These are phyloP conservation scores for Bellardia pandia DNA, from an alignment of 2,888 invertebrate genomes.

Conservation along the genomic window DNA sequence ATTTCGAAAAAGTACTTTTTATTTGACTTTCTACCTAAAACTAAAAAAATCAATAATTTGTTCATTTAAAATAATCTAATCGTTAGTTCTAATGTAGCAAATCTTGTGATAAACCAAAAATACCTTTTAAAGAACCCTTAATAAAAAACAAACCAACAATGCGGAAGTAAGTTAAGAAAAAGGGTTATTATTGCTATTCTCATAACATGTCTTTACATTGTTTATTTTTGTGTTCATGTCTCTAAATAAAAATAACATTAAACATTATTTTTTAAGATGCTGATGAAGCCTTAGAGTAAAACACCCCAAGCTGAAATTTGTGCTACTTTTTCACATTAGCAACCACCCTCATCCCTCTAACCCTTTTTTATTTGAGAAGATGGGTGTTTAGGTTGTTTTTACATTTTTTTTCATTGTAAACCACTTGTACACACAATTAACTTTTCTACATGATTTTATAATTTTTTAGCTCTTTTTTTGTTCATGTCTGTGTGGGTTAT, in stretches of 20 bases:
- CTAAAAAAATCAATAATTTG: too few relatives aligned
- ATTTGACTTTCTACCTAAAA: too few relatives aligned
- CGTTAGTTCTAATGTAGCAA: background rate
- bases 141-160: background rate
- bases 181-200: slow-evolving; percentile 29
- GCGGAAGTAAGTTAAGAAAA: slow-evolving; percentile 25
- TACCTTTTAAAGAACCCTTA: background rate
- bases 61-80: too few relatives aligned
- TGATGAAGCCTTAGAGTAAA: slow-evolving; percentile 12
- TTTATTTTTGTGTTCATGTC: background rate
- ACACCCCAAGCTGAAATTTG: background rate
- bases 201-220: background rate
- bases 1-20: background rate
- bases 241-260: slow-evolving; percentile 29
- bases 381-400: slow-evolving; percentile 28
- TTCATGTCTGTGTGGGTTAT: background rate
- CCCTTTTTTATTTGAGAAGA: background rate
- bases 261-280: slow-evolving; percentile 39
- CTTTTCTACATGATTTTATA: slow-evolving; percentile 50
- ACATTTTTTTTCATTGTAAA: slow-evolving; percentile 33
- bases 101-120: background rate
- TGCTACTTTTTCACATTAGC: slow-evolving; percentile 8
- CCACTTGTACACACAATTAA: slow-evolving; percentile 65
- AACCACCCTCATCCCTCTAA: background rate
- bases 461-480: slow-evolving; percentile 23